A percentile compares a stretch with the other conserved stretches of the same genome.
phyloP scores from a whole-genome alignment of 2,113 vertebrate species.

The Myotis brandtii region DNA sequence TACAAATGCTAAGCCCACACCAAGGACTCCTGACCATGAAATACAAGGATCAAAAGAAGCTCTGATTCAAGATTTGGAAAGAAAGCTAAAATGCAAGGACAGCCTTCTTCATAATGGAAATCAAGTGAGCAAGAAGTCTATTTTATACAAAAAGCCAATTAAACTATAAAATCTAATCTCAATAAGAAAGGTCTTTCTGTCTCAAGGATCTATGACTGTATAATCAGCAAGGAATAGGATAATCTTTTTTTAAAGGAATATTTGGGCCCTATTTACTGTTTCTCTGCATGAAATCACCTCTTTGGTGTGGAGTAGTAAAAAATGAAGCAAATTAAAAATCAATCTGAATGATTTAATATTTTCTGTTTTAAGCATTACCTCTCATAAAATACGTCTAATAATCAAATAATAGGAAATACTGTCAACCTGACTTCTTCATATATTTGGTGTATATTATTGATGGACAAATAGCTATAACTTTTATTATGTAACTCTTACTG shows the following conservation, averaged over 20 bases:
- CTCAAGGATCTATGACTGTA: not conserved
- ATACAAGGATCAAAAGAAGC: constrained; percentile 98
- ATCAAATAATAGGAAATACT: constrained; percentile 51
- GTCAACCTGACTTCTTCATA: not conserved
- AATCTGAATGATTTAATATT: constrained; percentile 5
- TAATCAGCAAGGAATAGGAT: constrained; percentile 14
- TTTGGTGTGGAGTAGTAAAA: constrained; percentile 27
- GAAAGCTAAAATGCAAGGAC: constrained; percentile 94
- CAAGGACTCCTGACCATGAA: constrained; percentile 92
- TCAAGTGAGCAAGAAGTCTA: constrained; percentile 88
- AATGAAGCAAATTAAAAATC: not conserved
- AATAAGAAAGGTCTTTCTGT: constrained; percentile 28
- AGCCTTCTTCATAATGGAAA: constrained; percentile 91
- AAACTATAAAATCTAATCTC: constrained; percentile 43
- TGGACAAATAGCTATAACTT: not conserved
- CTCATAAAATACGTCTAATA: constrained; percentile 33
- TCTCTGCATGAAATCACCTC: not conserved
- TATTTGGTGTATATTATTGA: not conserved
- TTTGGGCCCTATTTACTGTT: not conserved
- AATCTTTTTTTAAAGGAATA: not conserved
- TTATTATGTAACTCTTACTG: constrained; percentile 9
- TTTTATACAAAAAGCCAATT: constrained; percentile 51
- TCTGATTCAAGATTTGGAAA: constrained; percentile 97
- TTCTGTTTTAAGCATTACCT: constrained; percentile 1
- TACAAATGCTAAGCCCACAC: constrained; percentile 84